Base-by-base conservation (phyloP, 2,888 invertebrate species). In the Chaetogeoica ovagalla region DNA sequence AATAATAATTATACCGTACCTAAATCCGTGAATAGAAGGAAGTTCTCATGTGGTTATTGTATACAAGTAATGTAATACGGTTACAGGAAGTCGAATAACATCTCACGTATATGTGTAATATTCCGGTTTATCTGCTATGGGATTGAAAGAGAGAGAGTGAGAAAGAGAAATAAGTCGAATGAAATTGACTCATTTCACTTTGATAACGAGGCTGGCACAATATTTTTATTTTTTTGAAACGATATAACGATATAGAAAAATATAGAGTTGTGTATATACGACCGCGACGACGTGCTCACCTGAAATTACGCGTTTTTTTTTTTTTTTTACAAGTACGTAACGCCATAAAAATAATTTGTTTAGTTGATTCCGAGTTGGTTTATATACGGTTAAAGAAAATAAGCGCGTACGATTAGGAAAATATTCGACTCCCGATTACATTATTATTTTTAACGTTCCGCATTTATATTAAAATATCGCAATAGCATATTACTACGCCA, bases 11-110 rank as follows among this genome's bases (percentile, higher is more conserved):
- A 59, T 59, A 71, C 17, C 21, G 11, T 37, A 17, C n/a, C 59
- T 48, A 66, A 59, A 68, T 57, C 59, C 52, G 60, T 77, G 77
- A 77, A 77, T 77, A 62, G 69, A 57, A 79, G 79, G 62, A 71
- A 71, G 55, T 71, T 79, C 70, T 65, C 79, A 63, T 79, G 79
- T 79, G 63, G 63, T 71, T 57, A 57, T 79, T 79, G 69, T 71
- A n/a, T n/a, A 71, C 71, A 65, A 79, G 11, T 70, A 62, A n/a
- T 30, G 30, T 55, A 77, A 70, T 70, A 62, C 62, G 55, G 55
- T 62, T 21, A 9, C 63, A 62, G 63, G 79, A 79, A 79, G 79
- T 79, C 19, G 30, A 57, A 63, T 57, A 79, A 30, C 23, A 65
- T 63, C 15, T 79, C 63, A 17, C 21, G 23, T 76, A 23, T 55